These are phyloP conservation scores for Papilio xuthus DNA, from an alignment of 1,140 invertebrate genomes.

Conservation along the genomic window DNA sequence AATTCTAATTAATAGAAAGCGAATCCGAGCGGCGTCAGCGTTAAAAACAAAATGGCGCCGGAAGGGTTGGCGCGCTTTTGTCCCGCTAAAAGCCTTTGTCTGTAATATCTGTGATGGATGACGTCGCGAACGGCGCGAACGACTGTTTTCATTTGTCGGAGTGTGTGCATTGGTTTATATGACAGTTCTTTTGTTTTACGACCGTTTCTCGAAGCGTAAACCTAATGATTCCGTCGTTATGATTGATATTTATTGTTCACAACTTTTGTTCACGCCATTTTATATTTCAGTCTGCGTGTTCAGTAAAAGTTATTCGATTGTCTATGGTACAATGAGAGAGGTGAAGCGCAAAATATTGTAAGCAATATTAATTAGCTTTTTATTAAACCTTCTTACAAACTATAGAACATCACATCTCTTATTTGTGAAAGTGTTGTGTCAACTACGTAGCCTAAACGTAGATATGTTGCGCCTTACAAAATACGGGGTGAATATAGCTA, in stretches of 20 bases:
- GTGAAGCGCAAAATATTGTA: slow-evolving; percentile 16
- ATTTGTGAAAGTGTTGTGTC: no score
- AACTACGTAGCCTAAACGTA: no score
- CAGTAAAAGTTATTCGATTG: slow-evolving; percentile 29
- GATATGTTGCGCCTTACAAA: no score
- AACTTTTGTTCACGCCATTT: slow-evolving; percentile 20
- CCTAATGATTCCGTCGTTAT: slow-evolving; percentile 26
- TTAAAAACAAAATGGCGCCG: slow-evolving; percentile 37
- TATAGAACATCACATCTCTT: no score
- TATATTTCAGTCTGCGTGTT: slow-evolving; percentile 2
- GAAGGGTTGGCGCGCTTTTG: slow-evolving; percentile 43
- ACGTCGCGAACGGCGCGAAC: slow-evolving; percentile 36
- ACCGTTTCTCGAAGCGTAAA: slow-evolving; percentile 37
- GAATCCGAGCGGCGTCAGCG: slow-evolving; percentile 26
- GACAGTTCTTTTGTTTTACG: slow-evolving; percentile 40
- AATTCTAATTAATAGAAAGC: slow-evolving; percentile 38
- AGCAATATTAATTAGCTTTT: background rate
- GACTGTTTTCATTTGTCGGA: slow-evolving; percentile 45
- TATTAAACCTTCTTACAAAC: no score
- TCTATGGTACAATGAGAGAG: slow-evolving; percentile 34
- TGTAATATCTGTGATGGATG: slow-evolving; percentile 50
- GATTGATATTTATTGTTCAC: slow-evolving; percentile 32
- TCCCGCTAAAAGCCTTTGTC: slow-evolving; percentile 58
- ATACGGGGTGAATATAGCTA: no score
- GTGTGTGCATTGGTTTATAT: slow-evolving; percentile 43